Percentiles rank a stretch among this genome's conserved stretches.
Evolutionary conservation across 2,113 vertebrate genomes (phyloP).

Genomic region (Siniperca knerii): DNA sequence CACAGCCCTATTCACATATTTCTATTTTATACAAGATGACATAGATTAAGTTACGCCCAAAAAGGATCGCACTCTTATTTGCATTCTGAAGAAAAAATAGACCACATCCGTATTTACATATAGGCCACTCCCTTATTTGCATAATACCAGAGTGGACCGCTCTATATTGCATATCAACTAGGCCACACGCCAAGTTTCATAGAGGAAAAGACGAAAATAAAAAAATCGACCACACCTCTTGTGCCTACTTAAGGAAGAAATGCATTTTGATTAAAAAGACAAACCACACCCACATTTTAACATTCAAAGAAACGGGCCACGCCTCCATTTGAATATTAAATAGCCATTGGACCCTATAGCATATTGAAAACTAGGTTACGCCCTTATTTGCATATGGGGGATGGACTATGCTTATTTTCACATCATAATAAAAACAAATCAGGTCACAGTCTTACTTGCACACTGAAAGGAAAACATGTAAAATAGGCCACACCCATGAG

Average conservation of each 20-base stretch:
- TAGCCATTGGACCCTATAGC: background rate
- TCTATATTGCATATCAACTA: background rate
- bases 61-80: background rate
- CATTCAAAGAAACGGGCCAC: background rate
- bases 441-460: background rate
- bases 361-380: constrained; percentile 2
- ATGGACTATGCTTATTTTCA: constrained; percentile 9
- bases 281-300: background rate
- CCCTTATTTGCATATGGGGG: constrained; percentile 13
- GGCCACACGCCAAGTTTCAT: background rate
- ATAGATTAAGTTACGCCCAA: background rate
- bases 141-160: background rate
- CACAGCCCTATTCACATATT: background rate
- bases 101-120: background rate
- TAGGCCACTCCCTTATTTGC: background rate
- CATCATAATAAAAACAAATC: constrained; percentile 21
- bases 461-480: background rate
- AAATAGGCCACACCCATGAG: background rate
- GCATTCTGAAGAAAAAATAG: background rate
- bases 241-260: too few species aligned
- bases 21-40: constrained; percentile 4
- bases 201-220: background rate
- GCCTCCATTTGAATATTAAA: background rate
- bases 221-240: background rate
- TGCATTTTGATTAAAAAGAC: background rate